These are phyloP conservation scores for Rutilus rutilus DNA, from an alignment of 2,113 vertebrate genomes.

Conservation along the genomic window DNA sequence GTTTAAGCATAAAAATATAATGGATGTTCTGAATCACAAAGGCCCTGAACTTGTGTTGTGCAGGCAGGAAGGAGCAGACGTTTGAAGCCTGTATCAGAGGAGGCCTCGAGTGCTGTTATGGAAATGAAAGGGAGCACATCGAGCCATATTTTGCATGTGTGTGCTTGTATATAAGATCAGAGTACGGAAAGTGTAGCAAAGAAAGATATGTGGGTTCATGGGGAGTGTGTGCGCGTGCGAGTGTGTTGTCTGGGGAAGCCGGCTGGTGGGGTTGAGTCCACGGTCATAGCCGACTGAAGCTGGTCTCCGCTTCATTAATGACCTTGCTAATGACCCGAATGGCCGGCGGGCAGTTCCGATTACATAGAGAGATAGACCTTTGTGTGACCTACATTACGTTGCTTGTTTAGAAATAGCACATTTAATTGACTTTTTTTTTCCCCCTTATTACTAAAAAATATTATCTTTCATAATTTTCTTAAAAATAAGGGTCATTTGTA, in stretches of 20 bases:
- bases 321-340: conserved; percentile 71
- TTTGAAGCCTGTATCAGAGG: background rate
- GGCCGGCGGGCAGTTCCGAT: conserved; percentile 64
- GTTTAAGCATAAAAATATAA: background rate
- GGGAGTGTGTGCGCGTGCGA: conserved; percentile 13
- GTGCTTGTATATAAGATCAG: conserved; percentile 68
- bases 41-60: conserved; percentile 7
- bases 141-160: conserved; percentile 62
- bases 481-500: background rate
- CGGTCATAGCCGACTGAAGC: conserved; percentile 54
- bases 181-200: conserved; percentile 51
- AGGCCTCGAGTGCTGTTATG: conserved; percentile 52
- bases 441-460: background rate
- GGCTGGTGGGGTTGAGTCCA: conserved; percentile 54
- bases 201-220: conserved; percentile 58
- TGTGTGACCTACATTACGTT: conserved; percentile 63
- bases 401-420: conserved; percentile 1
- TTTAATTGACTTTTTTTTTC: background rate
- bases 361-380: conserved; percentile 69
- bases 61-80: conserved; percentile 28
- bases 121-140: conserved; percentile 55
- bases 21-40: background rate
- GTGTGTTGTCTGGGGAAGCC: conserved; percentile 34
- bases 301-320: conserved; percentile 63
- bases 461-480: background rate